Percentiles rank a stretch among this genome's conserved stretches.
Evolutionary conservation across 2,888 invertebrate genomes (phyloP).

Genomic region (Limnephilus marmoratus): DNA sequence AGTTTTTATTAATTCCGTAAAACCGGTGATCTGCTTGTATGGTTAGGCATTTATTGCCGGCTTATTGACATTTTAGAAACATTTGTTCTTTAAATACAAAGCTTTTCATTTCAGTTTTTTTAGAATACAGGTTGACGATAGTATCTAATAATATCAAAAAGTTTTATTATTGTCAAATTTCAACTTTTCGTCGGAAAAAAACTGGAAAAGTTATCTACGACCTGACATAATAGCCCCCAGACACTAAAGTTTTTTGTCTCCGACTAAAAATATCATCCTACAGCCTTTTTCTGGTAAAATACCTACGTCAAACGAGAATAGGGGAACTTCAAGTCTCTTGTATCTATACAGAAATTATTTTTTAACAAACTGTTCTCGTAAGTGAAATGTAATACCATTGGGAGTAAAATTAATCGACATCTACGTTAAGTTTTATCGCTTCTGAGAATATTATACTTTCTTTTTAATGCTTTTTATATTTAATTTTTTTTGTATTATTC

Average conservation of each 20-base stretch:
- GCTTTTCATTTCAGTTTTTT: not conserved
- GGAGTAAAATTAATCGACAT: too few species aligned
- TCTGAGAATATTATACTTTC: too few species aligned
- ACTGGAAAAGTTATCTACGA: not conserved
- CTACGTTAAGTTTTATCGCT: too few species aligned
- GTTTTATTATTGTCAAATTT: not conserved
- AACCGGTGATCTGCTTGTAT: too few species aligned
- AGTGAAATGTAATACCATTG: too few species aligned
- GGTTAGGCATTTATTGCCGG: not conserved
- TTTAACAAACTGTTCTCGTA: not conserved
- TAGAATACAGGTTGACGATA: too few species aligned
- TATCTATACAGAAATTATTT: not conserved
- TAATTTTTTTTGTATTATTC: too few species aligned
- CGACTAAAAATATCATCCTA: not conserved
- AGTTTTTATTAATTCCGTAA: not conserved
- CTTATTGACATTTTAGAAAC: not conserved
- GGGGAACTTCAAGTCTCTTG: not conserved
- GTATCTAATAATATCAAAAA: too few species aligned
- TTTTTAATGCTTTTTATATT: too few species aligned
- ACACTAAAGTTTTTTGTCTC: not conserved
- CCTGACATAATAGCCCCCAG: not conserved
- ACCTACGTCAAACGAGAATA: not conserved
- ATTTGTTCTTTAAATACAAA: not conserved
- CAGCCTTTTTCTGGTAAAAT: not conserved
- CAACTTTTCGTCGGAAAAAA: not conserved